These are phyloP conservation scores for Drosophila falleni DNA, from an alignment of 2,888 invertebrate genomes.

Conservation along the genomic window DNA sequence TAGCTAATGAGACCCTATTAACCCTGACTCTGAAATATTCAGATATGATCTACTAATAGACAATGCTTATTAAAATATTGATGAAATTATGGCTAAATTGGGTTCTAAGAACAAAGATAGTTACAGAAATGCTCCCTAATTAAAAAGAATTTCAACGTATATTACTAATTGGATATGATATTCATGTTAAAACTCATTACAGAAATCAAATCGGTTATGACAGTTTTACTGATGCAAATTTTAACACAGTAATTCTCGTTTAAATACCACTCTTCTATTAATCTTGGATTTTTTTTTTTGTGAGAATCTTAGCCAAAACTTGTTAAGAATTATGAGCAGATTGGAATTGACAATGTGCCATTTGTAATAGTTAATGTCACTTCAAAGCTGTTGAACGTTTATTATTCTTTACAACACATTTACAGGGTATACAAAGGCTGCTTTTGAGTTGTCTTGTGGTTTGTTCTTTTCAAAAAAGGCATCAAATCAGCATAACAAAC, in stretches of 20 bases:
- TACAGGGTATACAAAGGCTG: conserved; percentile 21
- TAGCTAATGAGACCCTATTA: conserved; percentile 33
- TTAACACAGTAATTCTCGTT: neutral
- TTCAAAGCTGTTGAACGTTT: neutral
- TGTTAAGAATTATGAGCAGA: conserved; percentile 1
- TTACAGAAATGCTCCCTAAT: neutral
- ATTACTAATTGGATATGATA: neutral
- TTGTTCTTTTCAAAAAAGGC: conserved; percentile 54
- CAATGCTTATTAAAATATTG: neutral
- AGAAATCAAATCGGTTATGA: too few species aligned
- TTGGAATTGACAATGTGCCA: conserved; percentile 3
- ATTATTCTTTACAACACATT: conserved; percentile 1
- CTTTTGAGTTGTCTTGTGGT: conserved; percentile 1
- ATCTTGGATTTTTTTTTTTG: neutral
- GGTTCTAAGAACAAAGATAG: neutral
- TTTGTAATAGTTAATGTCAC: conserved; percentile 7
- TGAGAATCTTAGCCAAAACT: neutral
- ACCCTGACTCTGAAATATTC: neutral
- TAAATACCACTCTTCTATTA: neutral
- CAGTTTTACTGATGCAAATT: neutral
- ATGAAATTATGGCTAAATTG: neutral
- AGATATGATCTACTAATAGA: conserved; percentile 2
- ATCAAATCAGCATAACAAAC: conserved; percentile 74
- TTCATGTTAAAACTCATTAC: too few species aligned
- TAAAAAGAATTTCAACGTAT: neutral